Evolutionary conservation across 2,888 invertebrate species (phyloP), one percentile per base, ranked within the genome.

Genomic region (Thereva nobilitata): DNA sequence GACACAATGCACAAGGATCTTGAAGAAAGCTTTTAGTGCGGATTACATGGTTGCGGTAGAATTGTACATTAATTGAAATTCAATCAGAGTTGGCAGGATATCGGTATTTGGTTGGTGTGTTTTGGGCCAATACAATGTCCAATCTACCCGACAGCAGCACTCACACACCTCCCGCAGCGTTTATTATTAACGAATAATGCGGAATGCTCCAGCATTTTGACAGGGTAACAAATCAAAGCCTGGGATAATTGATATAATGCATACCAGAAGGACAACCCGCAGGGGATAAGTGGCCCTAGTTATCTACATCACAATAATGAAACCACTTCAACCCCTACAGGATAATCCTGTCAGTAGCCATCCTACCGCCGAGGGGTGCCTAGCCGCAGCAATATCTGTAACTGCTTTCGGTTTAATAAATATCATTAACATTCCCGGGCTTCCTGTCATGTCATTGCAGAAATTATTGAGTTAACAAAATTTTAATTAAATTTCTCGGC

Each of bases 381-480:
- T 7, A 49, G 9, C 12, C 49, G 7, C 49, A 10, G 9, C 12
- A 44, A 44, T 44, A n/a, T 49, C n/a, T 12, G 9, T n/a, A 40
- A 38, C 37, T 40, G 49, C 9, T 61, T 23, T 38, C 41, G n/a
- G 41, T 41, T 6, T 61, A 61, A 61, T 61, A 50, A 50, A 61
- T 41, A 40, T 61, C 41, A 61, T 61, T 61, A 50, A 10, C 41
- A 61, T 61, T 61, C 61, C 61, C 49, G 49, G 61, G 37, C 34
- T 34, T 10, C 50, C 41, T 59, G 57, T 50, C 61, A 34, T 61
- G 61, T 61, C 61, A 61, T 41, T 50, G 61, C 61, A 50, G 41
- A 61, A 23, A 61, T 61, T 61, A 61, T 61, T 61, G 61, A 61
- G 41, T 61, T 40, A 61, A 61, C 61, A 61, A 61, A 61, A 50